Evolutionary conservation across 2,797 vertebrate species (phyloP).

Genomic region (Gephyroberyx darwinii): DNA sequence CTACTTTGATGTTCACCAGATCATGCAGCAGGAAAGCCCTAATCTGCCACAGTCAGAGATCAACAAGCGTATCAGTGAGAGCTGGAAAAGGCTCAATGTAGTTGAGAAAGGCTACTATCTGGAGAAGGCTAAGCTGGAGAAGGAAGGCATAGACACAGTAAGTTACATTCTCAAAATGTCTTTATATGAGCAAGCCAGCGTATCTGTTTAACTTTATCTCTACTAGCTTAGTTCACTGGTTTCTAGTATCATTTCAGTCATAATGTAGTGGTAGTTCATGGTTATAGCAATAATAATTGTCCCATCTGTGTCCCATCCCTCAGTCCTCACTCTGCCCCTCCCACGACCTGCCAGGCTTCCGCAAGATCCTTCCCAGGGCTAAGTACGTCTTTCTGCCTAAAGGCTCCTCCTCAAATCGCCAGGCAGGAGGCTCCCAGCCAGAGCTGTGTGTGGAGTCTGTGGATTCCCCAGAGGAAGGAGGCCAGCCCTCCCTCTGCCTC

Average conservation of each 20-base stretch:
- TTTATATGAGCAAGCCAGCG: fast-evolving
- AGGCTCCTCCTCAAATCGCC: slow-evolving; percentile 79
- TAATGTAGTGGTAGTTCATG: not conserved
- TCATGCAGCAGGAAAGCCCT: slow-evolving; percentile 92
- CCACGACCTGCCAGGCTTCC: slow-evolving; percentile 93
- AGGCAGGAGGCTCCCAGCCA: slow-evolving; percentile 70
- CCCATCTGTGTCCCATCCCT: slow-evolving; percentile 65
- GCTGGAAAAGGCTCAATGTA: slow-evolving; percentile 95
- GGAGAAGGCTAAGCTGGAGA: slow-evolving; percentile 94
- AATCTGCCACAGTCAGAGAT: slow-evolving; percentile 97
- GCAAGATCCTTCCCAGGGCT: slow-evolving; percentile 95
- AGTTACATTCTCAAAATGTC: slow-evolving; percentile 47
- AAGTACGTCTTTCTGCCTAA: slow-evolving; percentile 92
- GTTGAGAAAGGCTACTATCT: slow-evolving; percentile 95
- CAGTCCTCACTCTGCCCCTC: slow-evolving; percentile 70
- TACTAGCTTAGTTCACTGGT: not conserved
- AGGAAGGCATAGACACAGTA: slow-evolving; percentile 90
- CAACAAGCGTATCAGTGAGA: slow-evolving; percentile 98
- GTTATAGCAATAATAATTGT: not conserved
- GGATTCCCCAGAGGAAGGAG: slow-evolving; percentile 40
- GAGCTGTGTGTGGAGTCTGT: slow-evolving; percentile 79
- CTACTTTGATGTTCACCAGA: slow-evolving; percentile 96
- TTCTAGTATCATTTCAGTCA: not conserved
- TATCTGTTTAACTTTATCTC: not conserved
- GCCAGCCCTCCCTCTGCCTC: slow-evolving; percentile 46